These are phyloP conservation scores for Heliconius hewitsoni DNA, from an alignment of 1,140 invertebrate species.

Conservation along the genomic window DNA sequence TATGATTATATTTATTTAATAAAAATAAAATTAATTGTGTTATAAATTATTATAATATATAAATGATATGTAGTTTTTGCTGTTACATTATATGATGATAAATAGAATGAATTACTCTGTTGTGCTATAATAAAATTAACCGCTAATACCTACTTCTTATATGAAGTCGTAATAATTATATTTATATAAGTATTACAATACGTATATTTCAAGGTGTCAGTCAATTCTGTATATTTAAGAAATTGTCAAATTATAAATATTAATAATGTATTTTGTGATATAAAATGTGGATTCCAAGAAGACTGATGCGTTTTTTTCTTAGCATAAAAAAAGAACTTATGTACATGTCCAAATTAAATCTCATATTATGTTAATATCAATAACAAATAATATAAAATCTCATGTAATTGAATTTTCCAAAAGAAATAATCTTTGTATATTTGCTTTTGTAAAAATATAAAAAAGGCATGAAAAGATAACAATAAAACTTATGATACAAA, in stretches of 20 bases:
- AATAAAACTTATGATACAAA: too few species aligned
- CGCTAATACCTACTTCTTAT: not conserved
- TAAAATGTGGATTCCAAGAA: constrained; percentile 26
- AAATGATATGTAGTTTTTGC: not conserved
- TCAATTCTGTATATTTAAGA: not conserved
- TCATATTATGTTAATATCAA: not conserved
- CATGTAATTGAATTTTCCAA: not conserved
- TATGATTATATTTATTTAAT: not conserved
- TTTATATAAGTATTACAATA: not conserved
- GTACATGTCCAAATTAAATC: not conserved
- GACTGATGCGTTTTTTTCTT: constrained; percentile 28
- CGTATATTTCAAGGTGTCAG: not conserved
- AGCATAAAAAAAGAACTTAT: not conserved
- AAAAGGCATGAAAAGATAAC: not conserved
- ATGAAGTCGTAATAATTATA: not conserved
- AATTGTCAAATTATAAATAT: constrained; percentile 3
- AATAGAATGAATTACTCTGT: constrained; percentile 1
- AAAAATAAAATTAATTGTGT: not conserved
- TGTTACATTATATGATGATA: not conserved
- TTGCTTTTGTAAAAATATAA: not conserved
- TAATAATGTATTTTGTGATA: constrained; percentile 20
- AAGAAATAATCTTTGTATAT: not conserved
- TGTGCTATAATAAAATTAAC: constrained; percentile 1
- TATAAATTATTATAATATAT: not conserved
- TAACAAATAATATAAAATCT: not conserved